A percentile compares a stretch with the other conserved stretches of the same genome.
These are phyloP conservation scores for Boleophthalmus pectinirostris DNA, from an alignment of 2,113 vertebrate genomes.

Conservation along the genomic window DNA sequence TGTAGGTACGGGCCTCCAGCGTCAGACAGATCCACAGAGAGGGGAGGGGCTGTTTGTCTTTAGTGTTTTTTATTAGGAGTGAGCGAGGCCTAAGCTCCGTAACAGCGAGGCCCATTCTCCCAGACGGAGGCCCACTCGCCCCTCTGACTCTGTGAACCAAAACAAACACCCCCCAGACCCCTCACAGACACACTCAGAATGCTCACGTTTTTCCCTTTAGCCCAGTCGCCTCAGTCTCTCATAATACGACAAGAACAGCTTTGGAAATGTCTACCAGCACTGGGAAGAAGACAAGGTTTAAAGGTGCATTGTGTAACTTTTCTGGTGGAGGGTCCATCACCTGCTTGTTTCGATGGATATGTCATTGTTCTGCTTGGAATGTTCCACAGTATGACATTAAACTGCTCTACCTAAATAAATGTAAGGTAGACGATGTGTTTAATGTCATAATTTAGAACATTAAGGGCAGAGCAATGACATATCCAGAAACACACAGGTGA, in stretches of 20 bases:
- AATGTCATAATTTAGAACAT: no score
- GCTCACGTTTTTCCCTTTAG: constrained; percentile 51
- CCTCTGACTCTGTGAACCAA: constrained; percentile 67
- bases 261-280: constrained; percentile 72
- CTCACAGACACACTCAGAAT: constrained; percentile 55
- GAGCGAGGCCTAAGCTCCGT: constrained; percentile 79
- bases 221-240: constrained; percentile 59
- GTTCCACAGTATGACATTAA: no score
- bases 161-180: constrained; percentile 73
- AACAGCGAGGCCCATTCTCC: constrained; percentile 70
- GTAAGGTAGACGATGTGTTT: no score
- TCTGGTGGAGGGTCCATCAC: no score
- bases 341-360: no score
- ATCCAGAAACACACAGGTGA: no score
- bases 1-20: constrained; percentile 72
- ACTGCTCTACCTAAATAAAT: no score
- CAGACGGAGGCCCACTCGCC: constrained; percentile 72
- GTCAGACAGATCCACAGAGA: constrained; percentile 62
- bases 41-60: constrained; percentile 73
- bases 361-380: no score
- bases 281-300: constrained; percentile 51
- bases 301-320: constrained; percentile 5
- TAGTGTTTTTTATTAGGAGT: constrained; percentile 80
- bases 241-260: constrained; percentile 56
- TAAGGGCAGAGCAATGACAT: no score